A percentile compares a stretch with the other conserved stretches of the same genome.
Conservation (phyloP, 2,888 invertebrate species). For the Dexiosoma caninum region DNA sequence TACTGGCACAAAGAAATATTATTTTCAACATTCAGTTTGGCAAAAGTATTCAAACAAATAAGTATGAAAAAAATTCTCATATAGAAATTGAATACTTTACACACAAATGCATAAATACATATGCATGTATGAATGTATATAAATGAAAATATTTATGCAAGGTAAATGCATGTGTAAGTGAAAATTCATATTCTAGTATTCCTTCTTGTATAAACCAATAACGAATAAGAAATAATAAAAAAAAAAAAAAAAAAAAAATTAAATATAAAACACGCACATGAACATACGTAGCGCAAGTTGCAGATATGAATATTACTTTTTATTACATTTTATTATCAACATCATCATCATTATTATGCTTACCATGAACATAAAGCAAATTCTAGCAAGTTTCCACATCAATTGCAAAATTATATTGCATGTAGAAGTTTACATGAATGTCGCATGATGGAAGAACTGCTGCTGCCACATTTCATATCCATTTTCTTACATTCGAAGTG, state of each 20-base stretch:
- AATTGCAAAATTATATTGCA: neutral
- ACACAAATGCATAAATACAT: neutral
- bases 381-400: neutral
- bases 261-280: neutral
- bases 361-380: neutral
- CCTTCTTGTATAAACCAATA: neutral
- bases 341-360: neutral
- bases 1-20: neutral
- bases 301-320: neutral
- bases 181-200: neutral
- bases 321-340: neutral
- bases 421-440: neutral
- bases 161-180: neutral
- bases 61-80: too few species aligned
- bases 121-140: neutral
- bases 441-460: neutral
- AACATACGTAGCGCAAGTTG: neutral
- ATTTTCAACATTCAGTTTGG: slow-evolving; percentile 9
- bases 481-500: neutral
- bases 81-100: neutral
- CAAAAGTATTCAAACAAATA: too few species aligned
- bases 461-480: neutral
- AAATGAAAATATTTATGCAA: neutral
- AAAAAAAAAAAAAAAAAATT: neutral
- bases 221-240: too few species aligned